These are phyloP conservation scores for Oreocharis arfaki DNA, from an alignment of 2,113 vertebrate genomes.

Conservation along the genomic window DNA sequence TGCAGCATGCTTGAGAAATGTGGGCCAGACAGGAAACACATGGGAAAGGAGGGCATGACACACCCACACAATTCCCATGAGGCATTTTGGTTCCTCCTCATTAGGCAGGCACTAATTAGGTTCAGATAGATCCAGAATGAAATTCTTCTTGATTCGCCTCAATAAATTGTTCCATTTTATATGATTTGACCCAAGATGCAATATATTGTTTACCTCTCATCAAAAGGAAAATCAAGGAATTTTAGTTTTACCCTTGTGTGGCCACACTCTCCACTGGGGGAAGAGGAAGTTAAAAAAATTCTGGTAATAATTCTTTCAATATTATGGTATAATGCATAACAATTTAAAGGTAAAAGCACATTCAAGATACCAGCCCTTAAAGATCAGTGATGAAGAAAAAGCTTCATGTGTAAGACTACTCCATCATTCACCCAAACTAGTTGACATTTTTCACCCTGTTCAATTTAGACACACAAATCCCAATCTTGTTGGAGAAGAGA, in stretches of 20 bases:
- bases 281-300: neutral
- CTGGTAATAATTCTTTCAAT: neutral
- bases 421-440: neutral
- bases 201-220: neutral
- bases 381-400: neutral
- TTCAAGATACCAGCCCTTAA: neutral
- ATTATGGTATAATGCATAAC: neutral
- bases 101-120: neutral
- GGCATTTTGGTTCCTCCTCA: neutral
- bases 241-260: neutral
- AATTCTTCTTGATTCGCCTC: neutral
- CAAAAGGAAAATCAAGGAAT: neutral
- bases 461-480: neutral
- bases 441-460: neutral
- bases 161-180: neutral
- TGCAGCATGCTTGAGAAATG: neutral
- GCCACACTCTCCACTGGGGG: neutral
- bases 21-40: neutral
- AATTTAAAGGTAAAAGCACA: neutral
- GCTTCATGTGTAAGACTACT: neutral
- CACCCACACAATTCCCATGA: neutral
- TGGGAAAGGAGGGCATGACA: neutral
- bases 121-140: neutral
- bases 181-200: neutral
- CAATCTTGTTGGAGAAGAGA: neutral